These are phyloP conservation scores for Nothoprocta perdicaria DNA, from an alignment of 2,113 vertebrate genomes.

Conservation along the genomic window DNA sequence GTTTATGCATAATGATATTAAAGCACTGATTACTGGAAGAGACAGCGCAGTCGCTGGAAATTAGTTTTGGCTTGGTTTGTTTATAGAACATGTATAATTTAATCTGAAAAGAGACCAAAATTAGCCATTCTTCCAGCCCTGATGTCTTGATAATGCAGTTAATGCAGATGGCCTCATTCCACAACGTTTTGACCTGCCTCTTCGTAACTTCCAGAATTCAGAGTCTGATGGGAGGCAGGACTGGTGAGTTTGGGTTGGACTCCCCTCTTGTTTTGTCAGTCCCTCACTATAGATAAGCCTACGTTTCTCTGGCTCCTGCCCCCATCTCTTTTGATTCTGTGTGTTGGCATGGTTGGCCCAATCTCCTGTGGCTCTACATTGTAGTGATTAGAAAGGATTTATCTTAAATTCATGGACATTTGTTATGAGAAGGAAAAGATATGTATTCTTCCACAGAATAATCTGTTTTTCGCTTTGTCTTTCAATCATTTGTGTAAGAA, in stretches of 20 bases:
- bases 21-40: conserved; percentile 20
- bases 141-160: neutral
- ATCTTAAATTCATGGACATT: neutral
- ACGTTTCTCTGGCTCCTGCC: neutral
- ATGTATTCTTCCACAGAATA: neutral
- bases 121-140: neutral
- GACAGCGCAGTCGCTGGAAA: conserved; percentile 30
- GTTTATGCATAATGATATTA: conserved; percentile 39
- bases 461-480: neutral
- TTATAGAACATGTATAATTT: conserved; percentile 26
- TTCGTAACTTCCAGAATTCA: neutral
- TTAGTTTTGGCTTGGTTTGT: conserved; percentile 32
- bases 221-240: neutral
- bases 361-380: neutral
- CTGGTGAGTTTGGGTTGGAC: neutral
- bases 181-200: neutral
- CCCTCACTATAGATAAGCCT: neutral
- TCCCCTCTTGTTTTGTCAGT: neutral
- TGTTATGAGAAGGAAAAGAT: neutral
- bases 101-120: neutral
- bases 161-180: neutral
- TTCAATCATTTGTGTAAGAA: neutral
- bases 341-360: neutral
- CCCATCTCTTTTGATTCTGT: neutral
- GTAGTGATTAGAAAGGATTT: neutral